These are phyloP conservation scores for Dysidea cf. avara DNA, from an alignment of 37 sponge, comb jelly and placozoan species.

Conservation along the genomic window DNA sequence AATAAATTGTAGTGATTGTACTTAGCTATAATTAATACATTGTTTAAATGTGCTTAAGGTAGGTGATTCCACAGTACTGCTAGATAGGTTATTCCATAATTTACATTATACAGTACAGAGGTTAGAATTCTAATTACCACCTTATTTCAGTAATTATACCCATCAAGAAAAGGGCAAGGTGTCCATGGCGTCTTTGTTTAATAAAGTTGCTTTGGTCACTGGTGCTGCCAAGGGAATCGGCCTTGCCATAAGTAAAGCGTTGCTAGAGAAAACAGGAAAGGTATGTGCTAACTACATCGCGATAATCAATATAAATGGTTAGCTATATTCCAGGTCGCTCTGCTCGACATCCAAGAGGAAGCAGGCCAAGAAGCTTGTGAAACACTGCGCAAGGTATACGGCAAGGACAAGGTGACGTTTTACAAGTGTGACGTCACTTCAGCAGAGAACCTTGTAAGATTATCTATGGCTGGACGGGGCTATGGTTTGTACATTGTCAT, in stretches of 20 bases:
- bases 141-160: no score
- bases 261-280: constrained; percentile 59
- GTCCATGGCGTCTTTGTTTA: background rate
- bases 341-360: constrained; percentile 47
- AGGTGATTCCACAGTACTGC: no score
- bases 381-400: constrained; percentile 34
- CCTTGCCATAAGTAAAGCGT: constrained; percentile 37
- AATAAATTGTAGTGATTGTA: no score
- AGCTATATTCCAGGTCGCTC: constrained; percentile 18
- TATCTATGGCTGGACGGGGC: background rate
- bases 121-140: no score
- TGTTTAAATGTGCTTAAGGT: no score
- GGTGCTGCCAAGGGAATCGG: constrained; percentile 82
- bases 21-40: no score
- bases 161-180: no score
- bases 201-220: constrained; percentile 65
- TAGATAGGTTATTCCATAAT: no score
- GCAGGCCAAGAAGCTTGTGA: constrained; percentile 21
- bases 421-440: constrained; percentile 49
- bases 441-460: constrained; percentile 33
- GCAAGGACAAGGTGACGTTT: constrained; percentile 34
- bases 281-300: constrained; percentile 11
- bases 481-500: background rate
- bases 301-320: background rate
- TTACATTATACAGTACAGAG: no score